These are phyloP conservation scores for Myzus persicae DNA, from an alignment of 1,140 invertebrate species.

Conservation along the genomic window DNA sequence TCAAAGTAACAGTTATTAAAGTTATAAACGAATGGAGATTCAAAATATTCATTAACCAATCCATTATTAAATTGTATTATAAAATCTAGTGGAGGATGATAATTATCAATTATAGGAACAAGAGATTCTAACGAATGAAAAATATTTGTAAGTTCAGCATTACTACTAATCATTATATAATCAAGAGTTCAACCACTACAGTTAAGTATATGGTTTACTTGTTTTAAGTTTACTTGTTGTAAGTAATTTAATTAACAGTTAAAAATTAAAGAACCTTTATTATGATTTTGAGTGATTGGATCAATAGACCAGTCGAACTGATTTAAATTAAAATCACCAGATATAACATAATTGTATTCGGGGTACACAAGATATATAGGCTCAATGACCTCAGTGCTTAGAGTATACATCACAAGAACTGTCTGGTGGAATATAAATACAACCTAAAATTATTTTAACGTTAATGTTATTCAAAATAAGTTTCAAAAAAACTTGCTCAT, in stretches of 20 bases:
- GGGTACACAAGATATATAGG: slow-evolving; percentile 9
- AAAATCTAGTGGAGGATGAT: slow-evolving; percentile 5
- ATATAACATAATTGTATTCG: background rate
- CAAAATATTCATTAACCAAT: slow-evolving; percentile 27
- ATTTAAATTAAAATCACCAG: slow-evolving; percentile 4
- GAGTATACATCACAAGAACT: background rate
- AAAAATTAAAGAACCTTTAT: background rate
- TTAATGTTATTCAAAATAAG: background rate
- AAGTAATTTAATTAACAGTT: slow-evolving; percentile 13
- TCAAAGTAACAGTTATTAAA: background rate
- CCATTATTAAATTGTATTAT: background rate
- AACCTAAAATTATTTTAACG: background rate
- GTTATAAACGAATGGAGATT: background rate
- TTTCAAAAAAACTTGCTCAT: background rate
- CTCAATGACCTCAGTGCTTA: background rate
- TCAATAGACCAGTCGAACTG: slow-evolving; percentile 25
- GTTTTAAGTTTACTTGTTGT: background rate
- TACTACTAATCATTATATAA: background rate
- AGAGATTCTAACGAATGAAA: background rate
- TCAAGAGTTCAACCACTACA: slow-evolving; percentile 1
- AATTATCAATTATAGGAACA: slow-evolving; percentile 23
- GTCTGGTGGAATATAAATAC: background rate
- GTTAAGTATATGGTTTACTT: background rate
- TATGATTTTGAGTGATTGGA: slow-evolving; percentile 28
- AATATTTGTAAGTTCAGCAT: background rate